Base-by-base conservation (phyloP, 2,888 invertebrate genomes). In the Metalampra italica region DNA sequence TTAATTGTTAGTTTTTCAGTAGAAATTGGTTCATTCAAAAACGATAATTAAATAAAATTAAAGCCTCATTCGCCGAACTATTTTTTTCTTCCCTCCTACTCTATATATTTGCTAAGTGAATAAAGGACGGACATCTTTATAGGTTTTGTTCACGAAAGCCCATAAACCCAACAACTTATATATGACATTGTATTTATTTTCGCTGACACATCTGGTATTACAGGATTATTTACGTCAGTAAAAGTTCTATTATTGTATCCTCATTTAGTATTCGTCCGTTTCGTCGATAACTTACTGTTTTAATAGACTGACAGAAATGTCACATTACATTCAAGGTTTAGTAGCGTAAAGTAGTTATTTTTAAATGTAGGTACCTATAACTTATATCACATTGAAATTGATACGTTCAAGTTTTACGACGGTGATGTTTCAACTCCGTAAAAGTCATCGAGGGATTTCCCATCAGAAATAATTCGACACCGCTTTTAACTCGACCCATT, bases 101-200 rank as follows among this genome's bases (percentile, higher is more conserved):
- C 58, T 55, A 61, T 55, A 61, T 58, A 54, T 51, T 53, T 53
- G 39, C 22, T 39, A 40, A 53, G 46, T 34, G 38, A 43, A 50
- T 61, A 60, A 62, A 64, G 8, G 64, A 9, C 48, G 56, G 47
- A 47, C 46, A 52, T 53, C 45, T 62, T 63, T 53, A 62, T 68
- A 60, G 59, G 50, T 47, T 71, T 70, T 66, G 62, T 68, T 62
- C 60, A 52, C 47, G 56, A 62, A 49, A 47, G 50, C 54, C 57
- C 53, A 48, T 50, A 59, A 62, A 56, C 54, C 56, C 62, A 43
- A 56, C 63, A 55, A 62, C 64, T 66, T 58, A 60, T 61, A 61
- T 55, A 61, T 62, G 53, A 55, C 53, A 56, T 52, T 60, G 57
- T 61, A 60, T 62, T 12, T 30, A n/a, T 43, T 37, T 45, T 37